Base-by-base conservation (phyloP, 2,797 vertebrate genomes). In the Mastacembelus armatus region DNA sequence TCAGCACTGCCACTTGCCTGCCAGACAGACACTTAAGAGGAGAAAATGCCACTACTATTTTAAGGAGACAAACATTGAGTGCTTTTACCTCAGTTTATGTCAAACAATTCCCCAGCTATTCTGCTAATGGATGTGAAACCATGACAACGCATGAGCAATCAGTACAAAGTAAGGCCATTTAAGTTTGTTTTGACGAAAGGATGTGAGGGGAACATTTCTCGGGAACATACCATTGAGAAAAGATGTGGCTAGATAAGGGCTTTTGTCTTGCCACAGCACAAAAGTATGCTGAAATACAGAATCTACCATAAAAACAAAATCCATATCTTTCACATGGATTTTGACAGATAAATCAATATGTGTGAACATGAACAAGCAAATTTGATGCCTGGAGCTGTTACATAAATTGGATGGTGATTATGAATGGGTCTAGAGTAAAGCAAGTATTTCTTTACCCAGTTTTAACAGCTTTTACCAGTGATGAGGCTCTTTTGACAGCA, bases 111-210 rank as follows among this genome's bases (percentile, higher is more conserved):
- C 85, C 50, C 36, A 72, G 78, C 87, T 69, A 85, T 81, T 84
- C 87, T 42, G 45, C 85, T 92, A 92, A 92, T 92, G 88, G 88
- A 85, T 80, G 82, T 74, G 89, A 85, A 89, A 83, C 90, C 89
- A 91, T 92, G 90, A 88, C 88, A 87, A 90, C 90, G 26, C 29
- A 22, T 57, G 74, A 60, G 85, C 85, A 89, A 90, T 91, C 83
- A 84, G 74, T 1, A 56, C 77, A 86, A 85, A 90, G 89, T 80
- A 80, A 83, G 78, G 86, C 85, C 81, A 85, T 84, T 89, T 84
- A 84, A 84, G 85, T 88, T 80, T 85, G 85, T 82, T 88, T 84
- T 78, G 84, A 81, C 6, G 72, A 76, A 69, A 44, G 56, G 74
- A 33, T 18, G 2, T 64, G 70, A 89, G 78, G 78, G 81, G 71